These are phyloP conservation scores for Camponotus fellah DNA, from an alignment of 2,888 invertebrate genomes.

Conservation along the genomic window DNA sequence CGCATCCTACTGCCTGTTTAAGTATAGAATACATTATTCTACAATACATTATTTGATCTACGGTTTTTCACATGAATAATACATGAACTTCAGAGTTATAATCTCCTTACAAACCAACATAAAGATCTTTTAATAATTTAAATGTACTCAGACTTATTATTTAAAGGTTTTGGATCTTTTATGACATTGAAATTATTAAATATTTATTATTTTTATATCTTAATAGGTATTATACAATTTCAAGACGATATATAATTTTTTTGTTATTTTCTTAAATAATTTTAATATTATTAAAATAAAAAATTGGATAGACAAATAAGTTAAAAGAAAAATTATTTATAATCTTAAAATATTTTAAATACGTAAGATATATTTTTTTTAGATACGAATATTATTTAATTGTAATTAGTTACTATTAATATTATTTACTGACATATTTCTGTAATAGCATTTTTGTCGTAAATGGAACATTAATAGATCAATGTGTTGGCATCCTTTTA, in stretches of 20 bases:
- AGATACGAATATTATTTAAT: no score
- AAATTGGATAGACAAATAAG: no score
- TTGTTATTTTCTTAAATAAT: background rate
- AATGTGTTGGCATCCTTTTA: slow-evolving; percentile 37
- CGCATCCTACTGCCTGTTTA: slow-evolving; percentile 83
- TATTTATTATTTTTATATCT: background rate
- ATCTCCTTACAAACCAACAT: no score
- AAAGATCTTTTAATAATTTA: no score
- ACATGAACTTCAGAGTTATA: no score
- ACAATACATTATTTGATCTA: background rate
- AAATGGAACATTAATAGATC: background rate
- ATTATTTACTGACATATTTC: no score
- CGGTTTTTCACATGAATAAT: background rate
- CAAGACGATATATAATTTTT: no score
- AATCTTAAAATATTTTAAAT: no score
- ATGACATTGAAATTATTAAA: background rate
- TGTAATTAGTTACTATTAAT: no score
- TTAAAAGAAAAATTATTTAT: no score
- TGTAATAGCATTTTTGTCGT: background rate
- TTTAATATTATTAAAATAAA: background rate
- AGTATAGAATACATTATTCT: slow-evolving; percentile 71
- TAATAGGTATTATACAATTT: background rate
- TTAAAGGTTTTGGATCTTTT: background rate
- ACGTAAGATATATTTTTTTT: no score
- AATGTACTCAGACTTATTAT: no score